Percentiles rank a stretch among this genome's conserved stretches.
phyloP scores from a whole-genome alignment of 2,888 invertebrate genomes.

The Megalurothrips usitatus region DNA sequence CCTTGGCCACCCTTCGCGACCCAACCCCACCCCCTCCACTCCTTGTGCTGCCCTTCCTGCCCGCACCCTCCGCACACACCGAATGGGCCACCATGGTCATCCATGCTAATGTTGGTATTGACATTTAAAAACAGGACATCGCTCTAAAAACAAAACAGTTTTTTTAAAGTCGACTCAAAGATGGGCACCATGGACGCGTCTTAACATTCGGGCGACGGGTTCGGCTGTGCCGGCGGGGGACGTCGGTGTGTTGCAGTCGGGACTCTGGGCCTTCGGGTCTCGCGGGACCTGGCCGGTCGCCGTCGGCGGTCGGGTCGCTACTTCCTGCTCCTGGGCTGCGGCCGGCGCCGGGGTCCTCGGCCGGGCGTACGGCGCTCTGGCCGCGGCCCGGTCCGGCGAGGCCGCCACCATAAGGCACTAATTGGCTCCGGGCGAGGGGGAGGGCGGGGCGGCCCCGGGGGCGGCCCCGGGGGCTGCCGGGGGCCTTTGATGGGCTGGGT shows the following conservation, averaged over 20 bases:
- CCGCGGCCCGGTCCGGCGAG: background rate
- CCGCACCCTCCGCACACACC: background rate
- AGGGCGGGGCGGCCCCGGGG: background rate
- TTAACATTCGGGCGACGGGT: too few relatives aligned
- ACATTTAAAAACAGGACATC: too few relatives aligned
- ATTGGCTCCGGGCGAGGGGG: background rate
- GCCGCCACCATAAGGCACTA: conserved; percentile 17
- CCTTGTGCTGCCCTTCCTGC: background rate
- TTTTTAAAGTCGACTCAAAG: too few relatives aligned
- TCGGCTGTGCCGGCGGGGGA: too few relatives aligned
- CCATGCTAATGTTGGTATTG: background rate
- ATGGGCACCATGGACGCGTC: too few relatives aligned
- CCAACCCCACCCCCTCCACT: background rate
- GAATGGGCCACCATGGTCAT: background rate
- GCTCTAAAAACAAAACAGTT: too few relatives aligned
- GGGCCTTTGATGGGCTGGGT: background rate
- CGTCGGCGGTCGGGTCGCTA: too few relatives aligned
- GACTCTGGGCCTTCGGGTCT: too few relatives aligned
- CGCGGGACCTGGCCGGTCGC: too few relatives aligned
- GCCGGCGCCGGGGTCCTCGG: background rate
- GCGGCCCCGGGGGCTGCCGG: background rate
- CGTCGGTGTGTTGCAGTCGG: too few relatives aligned
- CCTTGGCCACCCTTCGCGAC: background rate
- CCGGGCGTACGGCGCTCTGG: background rate
- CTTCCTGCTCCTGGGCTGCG: background rate